Evolutionary conservation across 2,113 vertebrate genomes (phyloP).

Genomic region (Carassius gibelio): DNA sequence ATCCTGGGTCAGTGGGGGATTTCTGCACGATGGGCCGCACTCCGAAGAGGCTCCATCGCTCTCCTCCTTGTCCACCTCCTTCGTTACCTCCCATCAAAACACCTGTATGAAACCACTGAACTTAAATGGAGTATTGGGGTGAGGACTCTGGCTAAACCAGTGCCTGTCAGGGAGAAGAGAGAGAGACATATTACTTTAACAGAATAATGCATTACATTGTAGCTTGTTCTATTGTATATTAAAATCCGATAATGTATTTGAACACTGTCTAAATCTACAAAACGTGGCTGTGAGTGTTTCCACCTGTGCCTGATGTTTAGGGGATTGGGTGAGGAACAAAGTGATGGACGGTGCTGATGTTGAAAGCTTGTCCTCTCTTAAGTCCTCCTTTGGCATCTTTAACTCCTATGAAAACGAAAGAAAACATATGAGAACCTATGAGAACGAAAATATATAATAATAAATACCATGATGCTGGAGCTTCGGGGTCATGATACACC

Average conservation of each 20-base stretch:
- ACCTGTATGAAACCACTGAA: conserved; percentile 59
- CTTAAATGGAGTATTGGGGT: conserved; percentile 71
- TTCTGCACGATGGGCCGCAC: conserved; percentile 84
- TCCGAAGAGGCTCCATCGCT: conserved; percentile 90
- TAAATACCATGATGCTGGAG: background rate
- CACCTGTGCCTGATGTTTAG: conserved; percentile 84
- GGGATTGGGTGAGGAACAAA: conserved; percentile 81
- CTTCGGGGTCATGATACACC: background rate
- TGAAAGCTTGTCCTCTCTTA: conserved; percentile 85
- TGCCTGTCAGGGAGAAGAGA: conserved; percentile 69
- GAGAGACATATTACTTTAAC: background rate
- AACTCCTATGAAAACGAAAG: conserved; percentile 77
- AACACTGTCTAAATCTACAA: background rate
- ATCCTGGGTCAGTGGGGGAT: conserved; percentile 86
- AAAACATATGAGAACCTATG: no score
- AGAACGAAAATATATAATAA: background rate
- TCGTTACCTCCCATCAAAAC: conserved; percentile 77
- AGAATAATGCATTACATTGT: background rate
- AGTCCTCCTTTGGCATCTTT: conserved; percentile 88
- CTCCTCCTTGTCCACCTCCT: conserved; percentile 77
- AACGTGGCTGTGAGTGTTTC: background rate
- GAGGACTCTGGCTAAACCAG: conserved; percentile 83
- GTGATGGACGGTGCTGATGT: conserved; percentile 87
- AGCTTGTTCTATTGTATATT: background rate
- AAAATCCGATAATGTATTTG: background rate